A percentile compares a stretch with the other conserved stretches of the same genome.
Conservation (phyloP, 1,140 invertebrate genomes). For the Heliconius eleuchia region DNA sequence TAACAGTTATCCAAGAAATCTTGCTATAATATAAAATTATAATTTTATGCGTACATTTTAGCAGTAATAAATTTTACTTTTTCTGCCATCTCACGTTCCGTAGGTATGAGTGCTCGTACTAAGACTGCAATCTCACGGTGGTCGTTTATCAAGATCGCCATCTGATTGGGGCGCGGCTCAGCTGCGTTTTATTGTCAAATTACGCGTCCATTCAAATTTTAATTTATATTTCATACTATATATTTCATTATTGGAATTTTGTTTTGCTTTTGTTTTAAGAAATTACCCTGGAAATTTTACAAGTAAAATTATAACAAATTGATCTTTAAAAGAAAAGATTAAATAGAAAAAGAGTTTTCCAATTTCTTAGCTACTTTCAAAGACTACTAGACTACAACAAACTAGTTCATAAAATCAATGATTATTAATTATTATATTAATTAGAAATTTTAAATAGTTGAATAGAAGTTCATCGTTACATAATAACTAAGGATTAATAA, state of each 20-base stretch:
- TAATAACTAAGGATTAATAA: too few species aligned
- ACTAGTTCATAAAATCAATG: too few species aligned
- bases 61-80: slow-evolving; percentile 14
- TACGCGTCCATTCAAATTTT: slow-evolving; percentile 76
- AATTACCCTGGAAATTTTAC: neutral
- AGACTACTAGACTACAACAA: neutral
- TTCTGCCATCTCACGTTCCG: slow-evolving; percentile 36
- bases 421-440: too few species aligned
- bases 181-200: slow-evolving; percentile 80
- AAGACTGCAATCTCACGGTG: slow-evolving; percentile 76
- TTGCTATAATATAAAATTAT: neutral
- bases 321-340: too few species aligned
- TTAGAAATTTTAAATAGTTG: too few species aligned
- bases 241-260: slow-evolving; percentile 54
- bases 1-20: too few species aligned
- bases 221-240: slow-evolving; percentile 70
- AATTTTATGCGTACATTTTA: neutral
- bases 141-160: slow-evolving; percentile 79
- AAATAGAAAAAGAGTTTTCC: neutral
- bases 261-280: slow-evolving; percentile 29
- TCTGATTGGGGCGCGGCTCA: slow-evolving; percentile 76
- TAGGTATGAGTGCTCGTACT: slow-evolving; percentile 25
- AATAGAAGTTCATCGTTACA: too few species aligned
- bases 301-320: too few species aligned
- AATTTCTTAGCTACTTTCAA: neutral